Conservation (phyloP, 2,888 invertebrate species). For the Sympetrum striolatum region DNA sequence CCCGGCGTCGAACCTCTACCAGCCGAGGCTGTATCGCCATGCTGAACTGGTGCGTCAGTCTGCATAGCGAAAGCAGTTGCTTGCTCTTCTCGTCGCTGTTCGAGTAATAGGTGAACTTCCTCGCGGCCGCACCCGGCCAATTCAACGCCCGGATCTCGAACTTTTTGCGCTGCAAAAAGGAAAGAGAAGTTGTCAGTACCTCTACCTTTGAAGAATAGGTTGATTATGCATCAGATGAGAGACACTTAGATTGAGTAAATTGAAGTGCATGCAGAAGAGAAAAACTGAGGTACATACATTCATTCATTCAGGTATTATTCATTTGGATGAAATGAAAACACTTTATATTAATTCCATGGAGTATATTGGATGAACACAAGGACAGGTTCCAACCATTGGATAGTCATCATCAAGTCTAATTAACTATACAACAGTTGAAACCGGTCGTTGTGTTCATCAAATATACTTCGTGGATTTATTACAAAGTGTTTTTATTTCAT, state of each 20-base stretch:
- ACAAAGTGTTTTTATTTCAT: too few species aligned
- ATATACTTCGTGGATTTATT: too few species aligned
- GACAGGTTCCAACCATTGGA: too few species aligned
- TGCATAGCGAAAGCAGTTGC: conserved; percentile 84
- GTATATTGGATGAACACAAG: too few species aligned
- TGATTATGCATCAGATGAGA: neutral
- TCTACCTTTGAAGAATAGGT: neutral
- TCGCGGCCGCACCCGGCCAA: conserved; percentile 67
- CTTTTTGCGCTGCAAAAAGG: conserved; percentile 77
- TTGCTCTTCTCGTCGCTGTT: conserved; percentile 93
- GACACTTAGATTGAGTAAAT: neutral
- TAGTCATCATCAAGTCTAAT: too few species aligned
- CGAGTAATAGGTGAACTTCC: conserved; percentile 82
- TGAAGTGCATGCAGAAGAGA: neutral
- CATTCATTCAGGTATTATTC: too few species aligned
- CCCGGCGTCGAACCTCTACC: conserved; percentile 80
- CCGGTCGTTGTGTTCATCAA: too few species aligned
- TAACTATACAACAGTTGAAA: too few species aligned
- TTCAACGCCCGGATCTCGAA: conserved; percentile 94
- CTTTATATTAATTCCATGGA: too few species aligned
- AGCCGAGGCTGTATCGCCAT: conserved; percentile 89
- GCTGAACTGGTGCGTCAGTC: conserved; percentile 94
- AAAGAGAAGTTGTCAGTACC: neutral
- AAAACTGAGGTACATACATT: too few species aligned
- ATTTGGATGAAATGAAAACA: too few species aligned